Base-by-base conservation (phyloP, 2,888 invertebrate species). In the Plutella xylostella region DNA sequence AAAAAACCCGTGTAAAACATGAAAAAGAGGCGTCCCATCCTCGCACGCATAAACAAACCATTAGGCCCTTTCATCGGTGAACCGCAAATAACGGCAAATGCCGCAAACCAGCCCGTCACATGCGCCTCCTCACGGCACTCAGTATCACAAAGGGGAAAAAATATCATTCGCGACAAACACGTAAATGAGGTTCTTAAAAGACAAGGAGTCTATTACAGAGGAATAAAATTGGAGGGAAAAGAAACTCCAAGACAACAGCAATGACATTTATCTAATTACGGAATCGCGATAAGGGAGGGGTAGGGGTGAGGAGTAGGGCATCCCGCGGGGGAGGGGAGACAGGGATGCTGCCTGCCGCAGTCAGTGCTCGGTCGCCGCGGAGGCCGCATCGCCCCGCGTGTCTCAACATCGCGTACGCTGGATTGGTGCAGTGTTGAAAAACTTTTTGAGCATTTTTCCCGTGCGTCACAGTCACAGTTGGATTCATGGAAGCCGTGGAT, bases 201-300 rank as follows among this genome's bases (percentile, higher is more conserved):
- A 49, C 49, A 51, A 43, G 45, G 51, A 56, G 53, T 70, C 64
- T 65, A 65, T 69, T 66, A 68, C 65, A 58, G 55, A 49, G 60
- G 56, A 59, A 57, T 58, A 52, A 65, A 69, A 65, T 64, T 66
- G 52, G 52, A 55, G 63, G 70, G 66, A 62, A 54, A 68, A 58
- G 60, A 62, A 61, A 57, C 48, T 55, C 55, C 65, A 63, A 73
- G 71, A 76, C 73, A 72, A 74, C 72, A 77, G 69, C 71, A 71
- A 73, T 78, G 78, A 78, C 79, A 80, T 78, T 80, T 75, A 79
- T 82, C 80, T 82, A 80, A 82, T 82, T 82, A 82, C 68, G 72
- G 70, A 61, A 73, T 74, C 74, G 75, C 71, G 80, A 78, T 78
- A 76, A 72, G 68, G 65, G 66, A 55, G 61, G 52, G 55, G 47